Evolutionary conservation across 2,888 invertebrate genomes (phyloP).

Genomic region (Brenthis ino): DNA sequence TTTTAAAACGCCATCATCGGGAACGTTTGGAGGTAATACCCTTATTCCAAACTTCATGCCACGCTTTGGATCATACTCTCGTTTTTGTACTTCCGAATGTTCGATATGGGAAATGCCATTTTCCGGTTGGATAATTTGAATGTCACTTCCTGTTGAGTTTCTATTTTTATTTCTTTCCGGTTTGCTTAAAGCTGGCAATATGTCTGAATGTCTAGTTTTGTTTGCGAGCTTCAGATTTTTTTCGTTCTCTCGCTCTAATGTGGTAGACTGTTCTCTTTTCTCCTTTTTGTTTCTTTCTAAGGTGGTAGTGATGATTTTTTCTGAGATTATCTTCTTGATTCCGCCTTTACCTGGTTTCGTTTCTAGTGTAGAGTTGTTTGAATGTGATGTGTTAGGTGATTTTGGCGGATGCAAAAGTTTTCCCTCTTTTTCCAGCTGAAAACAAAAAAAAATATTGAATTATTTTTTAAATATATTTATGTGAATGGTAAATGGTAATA

Average conservation of each 20-base stretch:
- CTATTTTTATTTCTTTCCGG: slow-evolving; percentile 70
- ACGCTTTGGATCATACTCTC: slow-evolving; percentile 80
- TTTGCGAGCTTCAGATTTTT: slow-evolving; percentile 71
- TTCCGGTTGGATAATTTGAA: slow-evolving; percentile 70
- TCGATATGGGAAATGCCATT: slow-evolving; percentile 69
- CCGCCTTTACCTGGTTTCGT: slow-evolving; percentile 73
- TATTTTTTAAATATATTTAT: too few relatives aligned
- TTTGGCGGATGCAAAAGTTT: slow-evolving; percentile 71
- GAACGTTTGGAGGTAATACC: slow-evolving; percentile 83
- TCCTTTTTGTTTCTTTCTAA: slow-evolving; percentile 76
- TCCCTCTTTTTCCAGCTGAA: slow-evolving; percentile 79
- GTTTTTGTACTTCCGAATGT: slow-evolving; percentile 78
- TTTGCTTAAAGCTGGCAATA: slow-evolving; percentile 59
- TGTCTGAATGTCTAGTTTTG: slow-evolving; percentile 65
- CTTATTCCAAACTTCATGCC: slow-evolving; percentile 87
- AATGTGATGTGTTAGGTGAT: slow-evolving; percentile 72
- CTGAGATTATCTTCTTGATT: slow-evolving; percentile 77
- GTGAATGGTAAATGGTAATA: too few relatives aligned
- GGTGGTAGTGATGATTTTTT: slow-evolving; percentile 74
- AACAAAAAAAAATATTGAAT: slow-evolving; percentile 38
- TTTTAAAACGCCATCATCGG: slow-evolving; percentile 76
- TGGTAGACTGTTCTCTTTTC: slow-evolving; percentile 66
- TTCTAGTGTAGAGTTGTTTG: slow-evolving; percentile 77
- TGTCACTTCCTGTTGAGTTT: slow-evolving; percentile 66
- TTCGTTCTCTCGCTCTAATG: slow-evolving; percentile 76